Conservation (phyloP, 1,140 invertebrate species). For the Sminthurinus signatus region DNA sequence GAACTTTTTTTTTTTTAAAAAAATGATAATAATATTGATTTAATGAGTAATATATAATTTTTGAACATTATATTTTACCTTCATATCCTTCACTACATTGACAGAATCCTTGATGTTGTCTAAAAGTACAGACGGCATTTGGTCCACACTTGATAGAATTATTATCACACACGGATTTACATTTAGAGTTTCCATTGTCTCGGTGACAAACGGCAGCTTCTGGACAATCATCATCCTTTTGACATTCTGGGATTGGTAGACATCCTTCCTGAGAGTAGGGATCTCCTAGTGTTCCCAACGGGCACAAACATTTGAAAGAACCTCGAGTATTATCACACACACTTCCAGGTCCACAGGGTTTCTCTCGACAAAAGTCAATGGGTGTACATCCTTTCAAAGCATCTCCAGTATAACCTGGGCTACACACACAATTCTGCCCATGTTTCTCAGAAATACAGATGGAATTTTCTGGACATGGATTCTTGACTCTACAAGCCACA, state of each 20-base stretch:
- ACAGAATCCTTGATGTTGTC: slow-evolving; percentile 65
- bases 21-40: background rate
- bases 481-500: slow-evolving; percentile 70
- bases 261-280: slow-evolving; percentile 65
- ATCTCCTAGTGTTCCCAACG: slow-evolving; percentile 68
- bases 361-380: slow-evolving; percentile 69
- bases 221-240: slow-evolving; percentile 68
- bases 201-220: slow-evolving; percentile 63
- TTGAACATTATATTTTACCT: too few relatives aligned
- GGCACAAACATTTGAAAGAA: slow-evolving; percentile 72
- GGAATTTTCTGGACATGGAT: slow-evolving; percentile 74
- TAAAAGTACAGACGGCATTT: slow-evolving; percentile 71
- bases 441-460: slow-evolving; percentile 70
- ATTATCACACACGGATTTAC: slow-evolving; percentile 66
- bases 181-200: slow-evolving; percentile 63
- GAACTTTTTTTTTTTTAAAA: background rate
- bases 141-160: slow-evolving; percentile 66
- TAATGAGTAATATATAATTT: too few relatives aligned
- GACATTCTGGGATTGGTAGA: slow-evolving; percentile 66
- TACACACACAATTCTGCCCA: slow-evolving; percentile 60
- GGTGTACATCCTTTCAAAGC: slow-evolving; percentile 51
- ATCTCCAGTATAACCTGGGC: slow-evolving; percentile 71
- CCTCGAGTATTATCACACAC: slow-evolving; percentile 74
- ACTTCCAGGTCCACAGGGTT: slow-evolving; percentile 73
- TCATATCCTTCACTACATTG: slow-evolving; percentile 65